Base-by-base conservation (phyloP, 2,888 invertebrate genomes). In the Gandaritis pyraliata region DNA sequence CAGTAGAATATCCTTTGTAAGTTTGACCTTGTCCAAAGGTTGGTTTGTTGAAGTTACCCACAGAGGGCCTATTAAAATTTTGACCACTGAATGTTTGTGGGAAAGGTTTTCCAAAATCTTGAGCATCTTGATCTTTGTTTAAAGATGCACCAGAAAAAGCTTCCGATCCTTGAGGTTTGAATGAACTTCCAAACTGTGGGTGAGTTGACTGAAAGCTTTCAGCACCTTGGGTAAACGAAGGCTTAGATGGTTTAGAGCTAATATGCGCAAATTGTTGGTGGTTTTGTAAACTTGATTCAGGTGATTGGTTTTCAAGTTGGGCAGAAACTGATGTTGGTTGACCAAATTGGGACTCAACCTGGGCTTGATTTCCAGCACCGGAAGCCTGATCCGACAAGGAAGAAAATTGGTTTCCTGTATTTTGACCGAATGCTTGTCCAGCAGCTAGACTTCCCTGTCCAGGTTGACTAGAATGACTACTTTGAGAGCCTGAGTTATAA, bases 91-190 rank as follows among this genome's bases (percentile, higher is more conserved):
- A 61, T 16, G 43, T 52, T 52, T 56, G 52, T 16, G 56, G 61
- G 16, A 29, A 49, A 52, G 59, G 50, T 45, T 62, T 61, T 23
- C 60, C 62, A 16, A 57, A 61, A 65, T 57, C 63, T 55, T 64
- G 65, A 15, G 8, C 16, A 38, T 60, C 55, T 49, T 60, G 66
- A 0, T 39, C 49, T 15, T 52, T 49, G 13, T 53, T 41, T 16
- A 62, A 47, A 29, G 60, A 47, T 8, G 62, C 63, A 29, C 58
- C 53, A 36, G 52, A 55, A 49, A 63, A 58, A 29, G 47, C 58
- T 58, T 63, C 62, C 13, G 62, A 48, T 12, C 65, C 66, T 50
- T 69, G 66, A 53, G 64, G 61, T 8, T 70, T 70, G 1, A 59
- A 57, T 16, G 62, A 67, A 51, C 63, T 64, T 12, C 61, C 69